Evolutionary conservation across 2,888 invertebrate species (phyloP), one percentile per base, ranked within the genome.

Genomic region (Acleris holmiana): DNA sequence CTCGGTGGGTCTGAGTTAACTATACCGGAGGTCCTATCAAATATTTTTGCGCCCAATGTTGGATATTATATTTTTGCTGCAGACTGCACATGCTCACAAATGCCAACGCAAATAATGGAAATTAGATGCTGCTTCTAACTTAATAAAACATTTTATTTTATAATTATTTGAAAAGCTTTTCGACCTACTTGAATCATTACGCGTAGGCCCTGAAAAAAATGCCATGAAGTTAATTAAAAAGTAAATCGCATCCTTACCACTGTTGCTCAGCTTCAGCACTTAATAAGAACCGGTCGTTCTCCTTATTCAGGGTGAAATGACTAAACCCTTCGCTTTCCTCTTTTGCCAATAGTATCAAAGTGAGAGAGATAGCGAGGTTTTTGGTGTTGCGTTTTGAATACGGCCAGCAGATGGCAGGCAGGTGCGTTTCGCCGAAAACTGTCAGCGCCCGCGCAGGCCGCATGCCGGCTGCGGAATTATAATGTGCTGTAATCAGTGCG

Each of bases 341-440:
- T 35, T 18, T 41, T 29, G 50, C 49, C 4, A 18, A 50, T 35
- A 7, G 21, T 13, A 59, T 2, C 46, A 13, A 53, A 21, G 35
- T 35, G 46, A 60, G 18, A 1, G 35, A 44, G 65, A 60, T 7
- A 49, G 35, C 10, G 3, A 40, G 4, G 10, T 46, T 46, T 48
- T 40, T 21, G n/a, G 10, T 17, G n/a, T 18, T 23, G 8, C 19
- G 35, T 71, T 72, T 69, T 58, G 69, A 67, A 71, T 68, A 71
- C 68, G 69, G 74, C 64, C 56, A 63, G 74, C 78, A 78, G 76
- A 76, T 75, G 78, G 62, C 73, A 67, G 75, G 76, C 86, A 87
- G 86, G 86, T 86, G 87, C 67, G 68, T 75, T 85, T 83, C 82
- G 83, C 70, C 81, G 78, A 80, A 81, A 73, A 75, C 73, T 40